phyloP scores from a whole-genome alignment of 2,113 vertebrate species.

The Alces alces region DNA sequence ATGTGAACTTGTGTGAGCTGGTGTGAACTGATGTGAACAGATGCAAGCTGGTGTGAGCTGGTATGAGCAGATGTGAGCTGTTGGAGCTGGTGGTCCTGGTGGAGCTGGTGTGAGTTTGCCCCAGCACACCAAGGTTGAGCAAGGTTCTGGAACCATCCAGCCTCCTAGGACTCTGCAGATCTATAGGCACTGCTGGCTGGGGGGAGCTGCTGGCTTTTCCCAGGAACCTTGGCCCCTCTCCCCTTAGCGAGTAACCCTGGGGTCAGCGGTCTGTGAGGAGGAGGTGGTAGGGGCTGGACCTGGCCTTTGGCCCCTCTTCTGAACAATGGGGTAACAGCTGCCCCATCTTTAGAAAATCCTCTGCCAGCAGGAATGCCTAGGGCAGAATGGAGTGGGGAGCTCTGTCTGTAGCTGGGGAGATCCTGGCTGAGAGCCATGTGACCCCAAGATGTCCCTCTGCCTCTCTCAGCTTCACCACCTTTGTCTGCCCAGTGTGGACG shows the following conservation, averaged over 20 bases:
- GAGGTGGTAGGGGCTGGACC: not conserved
- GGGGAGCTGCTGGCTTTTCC: not conserved
- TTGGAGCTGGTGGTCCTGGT: not conserved
- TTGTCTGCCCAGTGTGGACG: not conserved
- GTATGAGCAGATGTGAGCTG: not conserved
- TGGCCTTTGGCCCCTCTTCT: not conserved
- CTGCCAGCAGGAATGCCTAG: accelerated
- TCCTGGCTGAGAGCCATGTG: not conserved
- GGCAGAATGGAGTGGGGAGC: not conserved
- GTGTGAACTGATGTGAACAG: not conserved
- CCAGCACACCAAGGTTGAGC: not conserved
- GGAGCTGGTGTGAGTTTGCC: not conserved
- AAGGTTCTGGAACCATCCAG: not conserved
- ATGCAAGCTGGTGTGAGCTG: not conserved
- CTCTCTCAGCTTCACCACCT: not conserved
- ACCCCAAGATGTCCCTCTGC: not conserved
- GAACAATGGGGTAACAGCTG: accelerated
- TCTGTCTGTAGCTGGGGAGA: not conserved
- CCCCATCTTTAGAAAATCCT: not conserved
- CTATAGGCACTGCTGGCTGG: accelerated
- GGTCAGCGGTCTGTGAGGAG: not conserved
- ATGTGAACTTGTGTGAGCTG: no score
- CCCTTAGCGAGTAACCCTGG: no score
- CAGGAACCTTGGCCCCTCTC: not conserved
- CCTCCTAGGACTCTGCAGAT: not conserved